Percentiles rank a stretch among this genome's conserved stretches.
Conservation (phyloP, 2,888 invertebrate genomes). For the Coelopa pilipes region DNA sequence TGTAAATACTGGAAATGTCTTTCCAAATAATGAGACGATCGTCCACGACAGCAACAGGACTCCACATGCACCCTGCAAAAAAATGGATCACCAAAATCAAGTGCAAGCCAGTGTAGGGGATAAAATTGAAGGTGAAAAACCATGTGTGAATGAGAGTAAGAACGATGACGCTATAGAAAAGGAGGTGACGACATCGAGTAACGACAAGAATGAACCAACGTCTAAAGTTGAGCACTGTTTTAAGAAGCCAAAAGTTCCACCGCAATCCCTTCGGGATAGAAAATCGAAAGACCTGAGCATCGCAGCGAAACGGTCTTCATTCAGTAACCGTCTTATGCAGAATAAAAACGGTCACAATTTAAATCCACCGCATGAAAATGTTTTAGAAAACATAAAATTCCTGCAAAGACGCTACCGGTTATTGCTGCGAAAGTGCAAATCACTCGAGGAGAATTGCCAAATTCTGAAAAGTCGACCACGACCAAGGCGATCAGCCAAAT, state of each 20-base stretch:
- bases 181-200: not conserved
- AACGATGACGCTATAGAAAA: not conserved
- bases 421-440: conserved; percentile 48
- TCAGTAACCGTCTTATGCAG: too few relatives aligned
- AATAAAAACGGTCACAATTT: too few relatives aligned
- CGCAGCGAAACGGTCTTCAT: not conserved
- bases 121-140: not conserved
- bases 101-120: not conserved
- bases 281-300: not conserved
- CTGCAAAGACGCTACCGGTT: conserved; percentile 48
- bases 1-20: not conserved
- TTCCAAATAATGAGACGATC: not conserved
- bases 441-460: conserved; percentile 35
- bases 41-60: not conserved
- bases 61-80: not conserved
- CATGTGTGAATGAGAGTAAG: not conserved
- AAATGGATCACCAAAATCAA: not conserved
- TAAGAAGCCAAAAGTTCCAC: too few relatives aligned
- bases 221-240: too few relatives aligned
- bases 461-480: conserved; percentile 22
- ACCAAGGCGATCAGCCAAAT: too few relatives aligned
- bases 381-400: conserved; percentile 42
- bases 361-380: too few relatives aligned
- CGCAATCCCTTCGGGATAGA: too few relatives aligned
- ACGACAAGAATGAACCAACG: too few relatives aligned